Evolutionary conservation across 2,797 vertebrate genomes (phyloP).

Genomic region (Aplochiton taeniatus): DNA sequence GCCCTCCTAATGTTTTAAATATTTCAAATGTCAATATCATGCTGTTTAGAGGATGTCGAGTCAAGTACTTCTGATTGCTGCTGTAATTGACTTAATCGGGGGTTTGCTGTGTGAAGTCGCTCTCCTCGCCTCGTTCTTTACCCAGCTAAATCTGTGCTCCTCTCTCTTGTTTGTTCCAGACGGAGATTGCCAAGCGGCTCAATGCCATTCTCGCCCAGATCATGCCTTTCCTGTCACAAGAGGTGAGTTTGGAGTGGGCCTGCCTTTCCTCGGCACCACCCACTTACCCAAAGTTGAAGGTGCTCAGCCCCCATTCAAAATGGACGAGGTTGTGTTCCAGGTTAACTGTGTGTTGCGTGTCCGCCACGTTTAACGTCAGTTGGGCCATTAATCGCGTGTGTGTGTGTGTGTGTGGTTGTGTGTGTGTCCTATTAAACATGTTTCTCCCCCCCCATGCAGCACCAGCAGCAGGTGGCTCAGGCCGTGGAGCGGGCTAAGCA

Average conservation of each 20-base stretch:
- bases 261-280: constrained; percentile 12
- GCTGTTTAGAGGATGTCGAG: constrained; percentile 83
- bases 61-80: constrained; percentile 80
- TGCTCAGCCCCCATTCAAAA: background rate
- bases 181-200: constrained; percentile 98
- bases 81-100: constrained; percentile 80
- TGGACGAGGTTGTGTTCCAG: constrained; percentile 19
- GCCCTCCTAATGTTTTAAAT: constrained; percentile 83
- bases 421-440: constrained; percentile 10
- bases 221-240: constrained; percentile 99
- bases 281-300: background rate
- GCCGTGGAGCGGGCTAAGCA: constrained; percentile 98
- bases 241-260: constrained; percentile 80
- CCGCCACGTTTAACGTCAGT: constrained; percentile 27
- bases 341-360: constrained; percentile 32
- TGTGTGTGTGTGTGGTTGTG: constrained; percentile 27
- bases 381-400: constrained; percentile 27
- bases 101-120: constrained; percentile 58
- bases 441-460: constrained; percentile 74
- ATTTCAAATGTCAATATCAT: constrained; percentile 85
- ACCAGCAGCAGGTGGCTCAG: constrained; percentile 99
- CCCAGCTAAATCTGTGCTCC: constrained; percentile 52
- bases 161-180: constrained; percentile 78
- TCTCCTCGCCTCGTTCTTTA: constrained; percentile 57
- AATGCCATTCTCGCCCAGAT: constrained; percentile 99